Base-by-base conservation (phyloP, 2,888 invertebrate species). In the Aleiodes leptofemur region DNA sequence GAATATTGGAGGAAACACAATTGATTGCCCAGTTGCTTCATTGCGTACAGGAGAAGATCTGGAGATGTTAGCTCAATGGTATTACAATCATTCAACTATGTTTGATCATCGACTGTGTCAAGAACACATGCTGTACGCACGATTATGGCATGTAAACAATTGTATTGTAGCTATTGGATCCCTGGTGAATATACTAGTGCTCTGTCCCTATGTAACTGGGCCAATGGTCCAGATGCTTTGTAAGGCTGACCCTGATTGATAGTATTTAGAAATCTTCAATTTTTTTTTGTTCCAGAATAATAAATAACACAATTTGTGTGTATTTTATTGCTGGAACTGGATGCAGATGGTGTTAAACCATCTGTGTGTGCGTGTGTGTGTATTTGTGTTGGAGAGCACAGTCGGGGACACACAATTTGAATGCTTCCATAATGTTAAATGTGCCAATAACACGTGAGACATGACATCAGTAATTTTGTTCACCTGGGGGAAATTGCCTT, bases 21-120 rank as follows among this genome's bases (percentile, higher is more conserved):
- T 23, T 43, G 34, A 23, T 23, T 23, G 16, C 43, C 23, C 48
- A 64, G 43, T 64, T 14, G 64, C 43, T 16, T 43, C 64, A 43
- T 23, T 48, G n/a, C 16, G 43, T 48, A 43, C 48, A 48, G 43
- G 43, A 48, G 43, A 64, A 23, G 48, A 43, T 43, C 48, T 43
- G 48, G 43, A 11, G 64, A 48, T 14, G 48, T 61, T 38, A 11
- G 64, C 23, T 64, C 48, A 64, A 64, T 64, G 43, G 64, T 16
- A 64, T 48, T 64, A 64, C 64, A 64, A 64, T 43, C 64, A 64
- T 16, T 5, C 16, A 43, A 56, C 64, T 43, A 64, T 64, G 64
- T 64, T 64, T 64, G 64, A 64, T 48, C 64, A 64, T 23, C 23
- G 43, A 64, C 43, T 64, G 48, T 64, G 16, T 38, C 64, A 64